Evolutionary conservation across 1,140 invertebrate genomes (phyloP).

Genomic region (Druon quercuslanigerum): DNA sequence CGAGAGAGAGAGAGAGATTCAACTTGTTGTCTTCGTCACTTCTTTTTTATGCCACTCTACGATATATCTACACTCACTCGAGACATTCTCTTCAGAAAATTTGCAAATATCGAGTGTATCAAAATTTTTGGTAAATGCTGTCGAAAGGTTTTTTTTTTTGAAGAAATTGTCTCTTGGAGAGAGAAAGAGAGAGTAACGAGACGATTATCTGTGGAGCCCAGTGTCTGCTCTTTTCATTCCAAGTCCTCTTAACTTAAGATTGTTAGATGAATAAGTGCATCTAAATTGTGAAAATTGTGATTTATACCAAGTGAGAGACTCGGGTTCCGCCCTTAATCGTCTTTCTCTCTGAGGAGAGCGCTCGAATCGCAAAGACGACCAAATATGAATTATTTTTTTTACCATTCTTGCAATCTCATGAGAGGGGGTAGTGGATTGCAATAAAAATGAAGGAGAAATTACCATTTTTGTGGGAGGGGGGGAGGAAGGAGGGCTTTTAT

Average conservation of each 20-base stretch:
- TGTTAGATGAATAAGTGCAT: background rate
- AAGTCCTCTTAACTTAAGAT: background rate
- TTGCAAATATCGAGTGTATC: background rate
- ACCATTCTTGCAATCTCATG: no score
- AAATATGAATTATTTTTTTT: no score
- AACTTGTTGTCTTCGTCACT: slow-evolving; percentile 2
- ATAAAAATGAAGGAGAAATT: no score
- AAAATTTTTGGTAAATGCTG: background rate
- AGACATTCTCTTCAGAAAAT: slow-evolving; percentile 12
- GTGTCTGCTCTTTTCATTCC: background rate
- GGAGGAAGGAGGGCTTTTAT: no score
- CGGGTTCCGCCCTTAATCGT: background rate
- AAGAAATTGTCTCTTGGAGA: background rate
- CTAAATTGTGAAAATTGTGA: background rate
- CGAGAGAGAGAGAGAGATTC: background rate
- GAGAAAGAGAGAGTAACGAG: background rate
- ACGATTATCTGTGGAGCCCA: background rate
- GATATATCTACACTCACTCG: background rate
- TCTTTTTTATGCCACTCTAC: background rate
- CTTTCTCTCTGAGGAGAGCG: background rate
- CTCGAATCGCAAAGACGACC: slow-evolving; percentile 1
- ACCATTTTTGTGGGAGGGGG: no score
- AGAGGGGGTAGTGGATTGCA: no score
- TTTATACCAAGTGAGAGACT: background rate
- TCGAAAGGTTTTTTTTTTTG: background rate